Percentiles rank a stretch among this genome's conserved stretches.
Conservation (phyloP, 2,797 vertebrate species). For the Epinephelus awoara region DNA sequence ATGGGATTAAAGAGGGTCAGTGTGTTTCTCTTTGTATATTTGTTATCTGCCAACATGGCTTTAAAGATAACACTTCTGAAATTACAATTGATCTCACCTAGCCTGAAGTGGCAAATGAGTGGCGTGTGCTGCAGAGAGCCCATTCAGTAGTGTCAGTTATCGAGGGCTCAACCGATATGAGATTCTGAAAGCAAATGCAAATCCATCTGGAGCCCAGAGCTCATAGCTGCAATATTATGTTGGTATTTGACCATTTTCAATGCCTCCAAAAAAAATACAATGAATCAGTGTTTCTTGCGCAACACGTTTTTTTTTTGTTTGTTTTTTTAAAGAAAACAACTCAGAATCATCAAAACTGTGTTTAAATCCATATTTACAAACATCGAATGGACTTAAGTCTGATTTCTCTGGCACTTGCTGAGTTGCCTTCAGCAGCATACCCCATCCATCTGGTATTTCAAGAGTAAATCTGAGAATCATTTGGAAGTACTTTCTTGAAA, state of each 20-base stretch:
- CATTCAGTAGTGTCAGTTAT: not conserved
- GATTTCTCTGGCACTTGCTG: not conserved
- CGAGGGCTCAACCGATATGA: not conserved
- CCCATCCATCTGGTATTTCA: conserved; percentile 1
- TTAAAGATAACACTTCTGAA: not conserved
- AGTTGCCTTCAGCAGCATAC: not conserved
- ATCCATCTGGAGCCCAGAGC: not conserved
- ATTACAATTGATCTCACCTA: not conserved
- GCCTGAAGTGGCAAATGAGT: not conserved
- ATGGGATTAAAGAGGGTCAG: not conserved
- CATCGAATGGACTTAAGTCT: not conserved
- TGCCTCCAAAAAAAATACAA: not conserved
- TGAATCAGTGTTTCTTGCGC: not conserved
- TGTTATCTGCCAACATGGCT: too few species aligned
- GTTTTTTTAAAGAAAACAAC: not conserved
- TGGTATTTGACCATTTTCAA: not conserved
- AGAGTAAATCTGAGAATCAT: not conserved
- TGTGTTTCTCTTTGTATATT: not conserved
- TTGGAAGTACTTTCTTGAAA: conserved; percentile 15
- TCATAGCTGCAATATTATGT: not conserved
- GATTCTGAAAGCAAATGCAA: not conserved
- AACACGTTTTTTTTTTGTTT: too few species aligned
- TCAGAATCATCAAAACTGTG: too few species aligned
- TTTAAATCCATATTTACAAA: not conserved
- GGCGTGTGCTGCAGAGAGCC: too few species aligned